Evolutionary conservation across 2,888 invertebrate species (phyloP).

Genomic region (Neocrepidodera transversa): DNA sequence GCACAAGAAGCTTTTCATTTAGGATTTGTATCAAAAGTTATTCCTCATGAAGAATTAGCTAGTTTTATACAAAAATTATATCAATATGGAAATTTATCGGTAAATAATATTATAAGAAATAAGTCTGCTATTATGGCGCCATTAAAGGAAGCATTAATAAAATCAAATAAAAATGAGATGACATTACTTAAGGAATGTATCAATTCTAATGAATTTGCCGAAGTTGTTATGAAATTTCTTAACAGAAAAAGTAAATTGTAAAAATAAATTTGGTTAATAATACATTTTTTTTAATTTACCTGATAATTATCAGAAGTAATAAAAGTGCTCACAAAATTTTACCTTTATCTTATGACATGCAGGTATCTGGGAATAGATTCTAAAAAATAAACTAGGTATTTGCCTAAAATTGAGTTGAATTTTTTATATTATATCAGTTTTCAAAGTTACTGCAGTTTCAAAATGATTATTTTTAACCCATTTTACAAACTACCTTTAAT

Average conservation of each 20-base stretch:
- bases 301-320: no score
- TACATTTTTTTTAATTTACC: no score
- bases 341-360: no score
- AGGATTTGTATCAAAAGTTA: conserved; percentile 82
- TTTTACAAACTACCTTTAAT: no score
- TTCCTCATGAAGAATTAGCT: conserved; percentile 70
- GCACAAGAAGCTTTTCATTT: conserved; percentile 79
- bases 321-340: no score
- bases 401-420: no score
- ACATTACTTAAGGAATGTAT: conserved; percentile 70
- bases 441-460: no score
- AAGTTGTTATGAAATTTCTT: conserved; percentile 67
- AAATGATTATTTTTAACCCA: no score
- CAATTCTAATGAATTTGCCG: conserved; percentile 70
- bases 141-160: conserved; percentile 68
- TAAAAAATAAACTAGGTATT: no score
- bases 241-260: conserved; percentile 53
- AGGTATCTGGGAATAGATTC: no score
- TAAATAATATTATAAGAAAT: conserved; percentile 67
- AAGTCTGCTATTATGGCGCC: conserved; percentile 74
- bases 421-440: no score
- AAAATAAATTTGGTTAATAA: conserved; percentile 25
- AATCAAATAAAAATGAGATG: conserved; percentile 74
- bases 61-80: conserved; percentile 65
- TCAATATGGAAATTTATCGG: conserved; percentile 66